Base-by-base conservation (phyloP, 2,113 vertebrate genomes). In the Puma concolor region DNA sequence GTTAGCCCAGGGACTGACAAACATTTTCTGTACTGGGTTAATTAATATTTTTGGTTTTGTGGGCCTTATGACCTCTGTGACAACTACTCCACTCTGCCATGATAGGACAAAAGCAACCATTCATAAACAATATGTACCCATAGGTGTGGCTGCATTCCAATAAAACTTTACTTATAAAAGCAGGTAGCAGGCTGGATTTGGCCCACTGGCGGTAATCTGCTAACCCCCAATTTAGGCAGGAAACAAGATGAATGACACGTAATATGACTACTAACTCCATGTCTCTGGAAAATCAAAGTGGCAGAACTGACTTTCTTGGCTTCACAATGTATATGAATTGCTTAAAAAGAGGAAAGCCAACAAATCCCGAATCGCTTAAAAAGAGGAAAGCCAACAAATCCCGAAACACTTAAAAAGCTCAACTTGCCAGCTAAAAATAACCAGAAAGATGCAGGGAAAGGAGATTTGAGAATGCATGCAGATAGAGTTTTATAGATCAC, bases 121-220 rank as follows among this genome's bases (percentile, higher is more conserved):
- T 82, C 25, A n/a, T 0, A 36, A 38, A 19, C 5, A 38, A 36
- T 10, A 57, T 21, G 4, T 31, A 50, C 88, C 72, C 38, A 15
- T 2, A 33, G 2, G 2, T 15, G 13, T 90, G 50, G 14, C 5
- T 36, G 5, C n/a, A 31, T 80, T 84, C 29, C 66, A 94, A 84
- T 92, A 84, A 96, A 92, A 87, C 60, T 92, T 94, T 91, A 85
- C 67, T 96, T 63, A 48, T 48, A 94, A 83, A 86, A 89, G 57
- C 21, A 88, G 17, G 41, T 25, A 3, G 60, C 13, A 1, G 23
- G 36, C 67, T 90, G 11, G 21, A 84, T 41, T 76, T 54, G 38
- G 31, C 57, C 33, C 29, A 15, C 2, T 76, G 29, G 67, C 67
- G 88, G 0, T 57, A 50, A 36, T 93, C 85, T 92, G 79, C 63